Evolutionary conservation across 2,113 vertebrate genomes (phyloP), one percentile per base, ranked within the genome.

Genomic region (Phrynosoma blainvillii): DNA sequence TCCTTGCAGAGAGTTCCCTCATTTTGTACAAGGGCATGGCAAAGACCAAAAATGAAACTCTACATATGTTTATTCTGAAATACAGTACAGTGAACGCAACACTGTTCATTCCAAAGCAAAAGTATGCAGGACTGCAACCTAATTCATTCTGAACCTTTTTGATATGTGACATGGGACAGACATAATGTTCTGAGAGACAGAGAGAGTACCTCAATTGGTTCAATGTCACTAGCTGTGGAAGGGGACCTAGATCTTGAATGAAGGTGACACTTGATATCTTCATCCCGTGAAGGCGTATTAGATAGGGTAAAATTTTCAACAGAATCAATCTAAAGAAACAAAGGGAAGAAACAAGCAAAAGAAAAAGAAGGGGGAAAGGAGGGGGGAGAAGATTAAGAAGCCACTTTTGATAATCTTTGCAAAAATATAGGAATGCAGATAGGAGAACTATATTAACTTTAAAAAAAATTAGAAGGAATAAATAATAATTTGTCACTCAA

Each of bases 241-340:
- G 98, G 98, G 47, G 98, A 98, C 76, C 98, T 97, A 5, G 98
- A 98, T 89, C 98, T 98, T 79, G 97, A 97, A 95, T 98, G 97
- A 84, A 97, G 95, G 90, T 97, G 97, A 93, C 97, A 97, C 95
- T 98, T 98, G 84, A 96, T 94, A 88, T 98, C 98, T 75, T 97
- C 98, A 86, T 98, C 98, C 90, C 97, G 92, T 66, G 98, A 98
- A 16, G 97, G 97, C 40, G 98, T 98, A 96, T 98, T 98, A 95
- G 98, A 98, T 81, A 97, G 96, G 3, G 98, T 98, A 93, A 98
- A 98, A 95, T 97, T 98, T 94, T 98, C 98, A 94, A 98, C 96
- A 0, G 98, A 98, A 95, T 99, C 97, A 95, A 98, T 97, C 98
- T 99, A 96, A 82, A 89, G 91, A 90, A 94, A 92, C 52, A 95